Percentiles rank a stretch among this genome's conserved stretches.
phyloP scores from a whole-genome alignment of 2,888 invertebrate genomes.

The Laspeyria flexula region DNA sequence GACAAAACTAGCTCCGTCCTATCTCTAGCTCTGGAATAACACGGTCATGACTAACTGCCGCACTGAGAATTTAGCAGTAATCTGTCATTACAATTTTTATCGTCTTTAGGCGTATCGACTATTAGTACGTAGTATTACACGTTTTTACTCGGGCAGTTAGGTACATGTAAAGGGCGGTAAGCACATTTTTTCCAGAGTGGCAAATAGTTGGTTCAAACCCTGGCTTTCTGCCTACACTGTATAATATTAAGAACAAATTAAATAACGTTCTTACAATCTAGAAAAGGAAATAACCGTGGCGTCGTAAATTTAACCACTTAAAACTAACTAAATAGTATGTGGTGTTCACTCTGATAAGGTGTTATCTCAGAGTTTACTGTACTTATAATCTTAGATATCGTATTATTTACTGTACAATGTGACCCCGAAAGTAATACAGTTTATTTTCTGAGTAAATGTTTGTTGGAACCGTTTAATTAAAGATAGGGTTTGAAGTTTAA shows the following conservation, averaged over 20 bases:
- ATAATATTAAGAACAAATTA: slow-evolving; percentile 1
- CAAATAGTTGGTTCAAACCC: neutral
- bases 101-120: too few species aligned
- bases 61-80: too few species aligned
- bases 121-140: too few species aligned
- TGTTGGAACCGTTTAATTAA: slow-evolving; percentile 47
- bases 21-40: too few species aligned
- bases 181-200: neutral
- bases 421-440: slow-evolving; percentile 53
- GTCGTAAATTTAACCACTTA: slow-evolving; percentile 33
- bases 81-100: too few species aligned
- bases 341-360: slow-evolving; percentile 58
- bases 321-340: slow-evolving; percentile 59
- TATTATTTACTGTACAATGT: slow-evolving; percentile 66
- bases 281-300: slow-evolving; percentile 45
- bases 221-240: neutral
- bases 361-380: slow-evolving; percentile 55
- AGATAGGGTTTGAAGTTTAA: slow-evolving; percentile 11
- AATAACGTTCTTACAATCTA: slow-evolving; percentile 25
- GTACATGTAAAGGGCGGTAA: too few species aligned
- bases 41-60: too few species aligned
- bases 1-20: too few species aligned
- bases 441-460: slow-evolving; percentile 41
- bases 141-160: too few species aligned
- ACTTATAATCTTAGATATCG: slow-evolving; percentile 71